A percentile compares a stretch with the other conserved stretches of the same genome.
These are phyloP conservation scores for Campopleginae sp. DNA, from an alignment of 2,888 invertebrate genomes.

Conservation along the genomic window DNA sequence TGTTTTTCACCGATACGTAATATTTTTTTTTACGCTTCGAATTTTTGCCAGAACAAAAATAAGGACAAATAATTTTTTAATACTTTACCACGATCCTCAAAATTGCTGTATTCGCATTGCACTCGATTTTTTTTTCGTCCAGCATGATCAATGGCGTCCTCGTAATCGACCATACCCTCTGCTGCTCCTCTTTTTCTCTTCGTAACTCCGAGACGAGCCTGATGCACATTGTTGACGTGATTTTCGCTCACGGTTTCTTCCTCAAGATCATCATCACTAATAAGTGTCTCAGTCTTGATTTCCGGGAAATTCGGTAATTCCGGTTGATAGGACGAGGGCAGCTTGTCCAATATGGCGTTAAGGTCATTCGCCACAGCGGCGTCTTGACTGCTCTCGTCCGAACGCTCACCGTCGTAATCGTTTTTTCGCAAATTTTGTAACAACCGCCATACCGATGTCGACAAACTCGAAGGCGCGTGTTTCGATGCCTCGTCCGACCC, in stretches of 20 bases:
- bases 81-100: slow-evolving; percentile 1
- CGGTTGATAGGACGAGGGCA: slow-evolving; percentile 55
- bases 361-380: slow-evolving; percentile 68
- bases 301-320: slow-evolving; percentile 66
- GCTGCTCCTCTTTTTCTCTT: slow-evolving; percentile 40
- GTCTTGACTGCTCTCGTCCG: slow-evolving; percentile 75
- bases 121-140: slow-evolving; percentile 66
- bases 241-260: slow-evolving; percentile 51
- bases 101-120: neutral
- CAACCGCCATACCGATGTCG: slow-evolving; percentile 76
- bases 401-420: slow-evolving; percentile 72
- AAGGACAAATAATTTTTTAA: neutral
- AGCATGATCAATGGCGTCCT: slow-evolving; percentile 66
- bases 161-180: slow-evolving; percentile 42
- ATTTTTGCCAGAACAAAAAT: neutral
- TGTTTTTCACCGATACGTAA: neutral
- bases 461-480: slow-evolving; percentile 75
- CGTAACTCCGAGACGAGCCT: slow-evolving; percentile 35
- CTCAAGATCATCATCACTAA: slow-evolving; percentile 66
- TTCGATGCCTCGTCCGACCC: slow-evolving; percentile 75
- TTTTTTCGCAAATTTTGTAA: slow-evolving; percentile 67
- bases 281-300: slow-evolving; percentile 72
- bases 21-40: neutral
- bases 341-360: slow-evolving; percentile 72
- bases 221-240: slow-evolving; percentile 33